Percentiles rank a stretch among this genome's conserved stretches.
Conservation (phyloP, 1,140 invertebrate species). For the Dendrolimus kikuchii region DNA sequence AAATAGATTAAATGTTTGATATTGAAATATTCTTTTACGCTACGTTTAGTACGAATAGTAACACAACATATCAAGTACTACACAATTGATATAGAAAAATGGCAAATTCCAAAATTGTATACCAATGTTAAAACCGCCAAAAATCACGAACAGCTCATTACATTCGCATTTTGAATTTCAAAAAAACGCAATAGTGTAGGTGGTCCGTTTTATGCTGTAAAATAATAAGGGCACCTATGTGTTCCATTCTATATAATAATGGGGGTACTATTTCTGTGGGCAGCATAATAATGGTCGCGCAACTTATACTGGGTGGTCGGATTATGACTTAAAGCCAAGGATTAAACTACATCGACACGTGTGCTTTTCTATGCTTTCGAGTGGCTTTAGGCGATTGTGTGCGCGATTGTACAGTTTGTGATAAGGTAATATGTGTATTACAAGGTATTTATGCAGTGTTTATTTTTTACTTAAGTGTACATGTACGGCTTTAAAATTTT, state of each 20-base stretch:
- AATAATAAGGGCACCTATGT: conserved; percentile 60
- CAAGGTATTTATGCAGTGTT: too few relatives aligned
- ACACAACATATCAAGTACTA: conserved; percentile 4
- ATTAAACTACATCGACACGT: conserved; percentile 65
- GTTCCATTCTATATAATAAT: conserved; percentile 58
- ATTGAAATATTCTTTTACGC: too few relatives aligned
- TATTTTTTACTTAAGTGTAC: too few relatives aligned
- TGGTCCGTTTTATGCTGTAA: conserved; percentile 60
- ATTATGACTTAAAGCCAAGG: conserved; percentile 53
- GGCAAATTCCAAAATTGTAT: conserved; percentile 14
- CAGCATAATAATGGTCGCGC: conserved; percentile 44
- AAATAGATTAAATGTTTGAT: too few relatives aligned
- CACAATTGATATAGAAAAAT: conserved; percentile 9
- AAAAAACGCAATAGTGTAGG: conserved; percentile 41
- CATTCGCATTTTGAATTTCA: conserved; percentile 47
- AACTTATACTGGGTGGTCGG: conserved; percentile 57
- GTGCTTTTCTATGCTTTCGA: conserved; percentile 48
- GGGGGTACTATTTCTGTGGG: conserved; percentile 55
- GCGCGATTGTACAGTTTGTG: conserved; percentile 39
- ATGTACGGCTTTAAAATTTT: too few relatives aligned
- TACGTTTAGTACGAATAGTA: too few relatives aligned
- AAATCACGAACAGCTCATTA: conserved; percentile 65
- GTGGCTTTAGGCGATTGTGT: conserved; percentile 52
- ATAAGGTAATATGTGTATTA: conserved; percentile 30
- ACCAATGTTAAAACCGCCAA: conserved; percentile 29